Conservation (phyloP, 2,797 vertebrate genomes). For the Chelmon rostratus region DNA sequence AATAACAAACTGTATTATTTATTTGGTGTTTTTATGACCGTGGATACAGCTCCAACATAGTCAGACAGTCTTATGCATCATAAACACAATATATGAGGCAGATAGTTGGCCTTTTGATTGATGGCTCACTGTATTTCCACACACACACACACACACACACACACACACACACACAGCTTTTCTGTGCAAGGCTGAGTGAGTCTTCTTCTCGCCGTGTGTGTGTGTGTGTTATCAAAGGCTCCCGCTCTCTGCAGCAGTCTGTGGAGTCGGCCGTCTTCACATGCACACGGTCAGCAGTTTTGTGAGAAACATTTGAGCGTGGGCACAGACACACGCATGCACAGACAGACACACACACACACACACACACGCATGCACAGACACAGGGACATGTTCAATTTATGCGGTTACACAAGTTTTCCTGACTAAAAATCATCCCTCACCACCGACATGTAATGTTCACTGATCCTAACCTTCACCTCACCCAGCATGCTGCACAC, state of each 20-base stretch:
- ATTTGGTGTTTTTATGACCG: neutral
- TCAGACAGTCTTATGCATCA: neutral
- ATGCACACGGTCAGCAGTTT: conserved; percentile 37
- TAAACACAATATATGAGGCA: conserved; percentile 1
- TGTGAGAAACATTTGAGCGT: neutral
- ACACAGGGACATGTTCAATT: neutral
- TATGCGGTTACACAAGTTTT: neutral
- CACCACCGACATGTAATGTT: neutral
- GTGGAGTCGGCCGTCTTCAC: neutral
- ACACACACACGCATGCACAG: neutral
- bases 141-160: neutral
- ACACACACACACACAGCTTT: neutral
- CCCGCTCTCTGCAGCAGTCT: conserved; percentile 7
- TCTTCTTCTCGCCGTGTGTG: too few relatives aligned
- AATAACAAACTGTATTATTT: neutral
- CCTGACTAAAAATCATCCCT: conserved; percentile 12
- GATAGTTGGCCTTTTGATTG: neutral
- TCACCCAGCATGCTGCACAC: neutral
- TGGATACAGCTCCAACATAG: neutral
- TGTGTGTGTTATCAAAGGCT: conserved; percentile 22
- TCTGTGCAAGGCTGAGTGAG: too few relatives aligned
- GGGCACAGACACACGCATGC: neutral
- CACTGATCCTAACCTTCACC: neutral
- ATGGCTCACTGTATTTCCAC: neutral
- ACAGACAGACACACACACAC: neutral